Conservation (phyloP, 2,888 invertebrate species). For the Choristoneura rosaceana region DNA sequence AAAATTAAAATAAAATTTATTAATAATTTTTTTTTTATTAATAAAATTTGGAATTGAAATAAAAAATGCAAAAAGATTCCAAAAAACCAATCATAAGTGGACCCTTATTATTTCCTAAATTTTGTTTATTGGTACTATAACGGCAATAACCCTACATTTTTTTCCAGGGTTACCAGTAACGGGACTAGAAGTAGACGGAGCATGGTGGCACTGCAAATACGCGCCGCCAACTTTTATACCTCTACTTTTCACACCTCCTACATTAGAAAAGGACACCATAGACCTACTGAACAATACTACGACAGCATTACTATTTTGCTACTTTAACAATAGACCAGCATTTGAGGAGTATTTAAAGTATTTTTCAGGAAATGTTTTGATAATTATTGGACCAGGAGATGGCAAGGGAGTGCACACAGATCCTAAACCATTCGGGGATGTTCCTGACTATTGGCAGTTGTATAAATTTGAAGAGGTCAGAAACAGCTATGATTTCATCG, state of each 20-base stretch:
- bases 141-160: background rate
- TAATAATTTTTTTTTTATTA: no score
- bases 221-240: constrained; percentile 90
- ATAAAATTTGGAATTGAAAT: no score
- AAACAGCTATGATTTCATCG: constrained; percentile 87
- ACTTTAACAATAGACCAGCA: constrained; percentile 90
- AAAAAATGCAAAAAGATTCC: no score
- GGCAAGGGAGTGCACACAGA: constrained; percentile 88
- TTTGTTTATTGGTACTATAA: no score
- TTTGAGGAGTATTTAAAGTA: constrained; percentile 88
- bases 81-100: no score
- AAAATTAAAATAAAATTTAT: no score
- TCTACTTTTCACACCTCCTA: constrained; percentile 82
- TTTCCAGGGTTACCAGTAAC: constrained; percentile 85
- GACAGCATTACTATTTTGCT: constrained; percentile 91
- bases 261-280: constrained; percentile 66
- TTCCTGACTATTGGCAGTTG: constrained; percentile 86
- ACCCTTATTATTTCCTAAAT: no score
- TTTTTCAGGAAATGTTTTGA: constrained; percentile 87
- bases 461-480: constrained; percentile 85
- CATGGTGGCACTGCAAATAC: constrained; percentile 93
- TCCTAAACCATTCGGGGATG: constrained; percentile 87
- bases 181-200: constrained; percentile 91
- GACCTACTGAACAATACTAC: constrained; percentile 66
- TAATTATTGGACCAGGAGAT: constrained; percentile 90